Conservation (phyloP, 2,797 vertebrate genomes). For the Phrynocephalus forsythii region DNA sequence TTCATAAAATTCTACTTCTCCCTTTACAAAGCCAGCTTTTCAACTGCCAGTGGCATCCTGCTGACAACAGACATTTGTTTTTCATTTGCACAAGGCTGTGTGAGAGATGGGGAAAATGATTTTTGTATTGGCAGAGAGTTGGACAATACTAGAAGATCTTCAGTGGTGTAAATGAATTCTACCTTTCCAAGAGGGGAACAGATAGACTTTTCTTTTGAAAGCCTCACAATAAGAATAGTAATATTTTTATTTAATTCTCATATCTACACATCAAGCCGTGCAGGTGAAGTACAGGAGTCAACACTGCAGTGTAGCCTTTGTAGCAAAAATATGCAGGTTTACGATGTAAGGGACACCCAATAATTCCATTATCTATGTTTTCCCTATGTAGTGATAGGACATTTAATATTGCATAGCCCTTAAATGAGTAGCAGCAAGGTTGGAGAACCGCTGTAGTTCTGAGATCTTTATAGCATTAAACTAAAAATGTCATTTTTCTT, state of each 20-base stretch:
- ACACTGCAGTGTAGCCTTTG: background rate
- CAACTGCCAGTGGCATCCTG: background rate
- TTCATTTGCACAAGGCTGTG: background rate
- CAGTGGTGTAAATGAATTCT: too few species aligned
- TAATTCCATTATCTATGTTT: background rate
- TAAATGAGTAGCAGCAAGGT: background rate
- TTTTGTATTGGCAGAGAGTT: too few species aligned
- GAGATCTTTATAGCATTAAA: slow-evolving; percentile 32
- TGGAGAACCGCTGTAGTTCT: slow-evolving; percentile 9
- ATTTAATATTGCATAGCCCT: background rate
- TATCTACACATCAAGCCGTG: background rate
- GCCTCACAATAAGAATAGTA: background rate
- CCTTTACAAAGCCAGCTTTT: background rate
- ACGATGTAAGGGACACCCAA: too few species aligned
- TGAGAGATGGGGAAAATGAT: background rate
- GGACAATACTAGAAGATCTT: too few species aligned
- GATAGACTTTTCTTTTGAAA: too few species aligned
- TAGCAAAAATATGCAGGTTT: background rate
- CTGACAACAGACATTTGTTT: too few species aligned
- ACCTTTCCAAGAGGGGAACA: too few species aligned
- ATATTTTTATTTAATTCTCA: background rate
- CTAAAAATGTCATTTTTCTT: slow-evolving; percentile 8
- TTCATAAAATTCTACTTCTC: background rate
- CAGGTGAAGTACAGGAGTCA: background rate
- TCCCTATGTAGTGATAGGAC: background rate